phyloP scores from a whole-genome alignment of 2,888 invertebrate species.

The Acanthosepion esculentum region DNA sequence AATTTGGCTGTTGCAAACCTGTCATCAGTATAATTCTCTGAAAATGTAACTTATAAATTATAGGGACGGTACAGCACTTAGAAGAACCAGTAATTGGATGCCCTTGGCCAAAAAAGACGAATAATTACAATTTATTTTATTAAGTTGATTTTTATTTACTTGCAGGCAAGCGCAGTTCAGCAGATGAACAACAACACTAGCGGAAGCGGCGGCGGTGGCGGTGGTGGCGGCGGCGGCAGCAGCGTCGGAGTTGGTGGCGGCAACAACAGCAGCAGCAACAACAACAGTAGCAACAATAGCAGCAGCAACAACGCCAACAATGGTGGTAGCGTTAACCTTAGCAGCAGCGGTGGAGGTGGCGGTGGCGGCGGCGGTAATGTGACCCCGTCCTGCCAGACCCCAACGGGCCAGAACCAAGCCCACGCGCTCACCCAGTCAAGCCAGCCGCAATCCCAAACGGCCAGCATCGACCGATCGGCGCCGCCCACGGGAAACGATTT shows the following conservation, averaged over 20 bases:
- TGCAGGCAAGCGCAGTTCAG: conserved; percentile 49
- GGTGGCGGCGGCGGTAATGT: neutral
- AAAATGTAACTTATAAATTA: no score
- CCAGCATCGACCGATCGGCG: conserved; percentile 54
- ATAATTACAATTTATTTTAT: neutral
- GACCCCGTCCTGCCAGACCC: conserved; percentile 37
- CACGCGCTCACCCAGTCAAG: conserved; percentile 35
- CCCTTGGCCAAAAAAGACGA: neutral
- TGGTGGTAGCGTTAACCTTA: neutral
- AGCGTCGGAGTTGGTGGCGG: conserved; percentile 53
- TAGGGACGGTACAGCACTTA: no score
- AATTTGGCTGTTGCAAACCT: no score
- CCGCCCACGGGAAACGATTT: conserved; percentile 62
- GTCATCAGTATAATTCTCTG: no score
- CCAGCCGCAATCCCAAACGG: conserved; percentile 46
- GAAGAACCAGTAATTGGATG: no score
- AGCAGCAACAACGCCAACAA: conserved; percentile 25
- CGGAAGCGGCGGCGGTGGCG: conserved; percentile 24
- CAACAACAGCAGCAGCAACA: conserved; percentile 51
- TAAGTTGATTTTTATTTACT: neutral
- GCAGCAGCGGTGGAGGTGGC: neutral
- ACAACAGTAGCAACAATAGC: conserved; percentile 35
- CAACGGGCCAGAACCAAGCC: conserved; percentile 35
- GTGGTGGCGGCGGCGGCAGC: conserved; percentile 52
- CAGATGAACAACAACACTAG: conserved; percentile 48